Percentiles rank a stretch among this genome's conserved stretches.
Conservation (phyloP, 2,113 vertebrate genomes). For the pig (Sus scrofa) region T2T-Sscrofa CM000817.6:48303001-48303500, state of each 20-base stretch:
- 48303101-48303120: slow-evolving; percentile 20
- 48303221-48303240: rapidly evolving
- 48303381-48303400: too few relatives aligned
- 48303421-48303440: too few relatives aligned
- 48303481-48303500: neutral
- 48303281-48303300: neutral
- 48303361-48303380: neutral
- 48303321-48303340: neutral
- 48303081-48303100: neutral
- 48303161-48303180: slow-evolving; percentile 33
- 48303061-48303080: neutral
- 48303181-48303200: neutral
- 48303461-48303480: neutral
- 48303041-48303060: neutral
- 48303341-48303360: neutral
- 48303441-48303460: neutral
- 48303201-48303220: rapidly evolving
- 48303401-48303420: neutral
- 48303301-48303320: neutral
- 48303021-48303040: neutral
- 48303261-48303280: neutral
- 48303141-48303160: neutral
- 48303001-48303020: neutral
- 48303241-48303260: neutral
- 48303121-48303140: neutral